Evolutionary conservation across 1,140 invertebrate genomes (phyloP).

Genomic region (Bombus soroeensis): DNA sequence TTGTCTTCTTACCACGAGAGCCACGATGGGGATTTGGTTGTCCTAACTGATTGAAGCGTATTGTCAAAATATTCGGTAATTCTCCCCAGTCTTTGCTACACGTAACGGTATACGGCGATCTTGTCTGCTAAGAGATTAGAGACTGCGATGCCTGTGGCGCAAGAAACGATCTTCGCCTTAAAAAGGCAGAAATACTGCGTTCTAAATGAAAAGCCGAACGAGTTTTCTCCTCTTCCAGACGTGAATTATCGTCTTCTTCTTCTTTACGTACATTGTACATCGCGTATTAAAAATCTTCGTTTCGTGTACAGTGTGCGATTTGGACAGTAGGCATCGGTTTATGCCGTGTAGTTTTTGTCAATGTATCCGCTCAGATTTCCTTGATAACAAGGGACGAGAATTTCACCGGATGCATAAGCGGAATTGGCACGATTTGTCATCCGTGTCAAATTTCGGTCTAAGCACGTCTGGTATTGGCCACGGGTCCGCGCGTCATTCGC

Average conservation of each 20-base stretch:
- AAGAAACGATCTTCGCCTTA: not conserved
- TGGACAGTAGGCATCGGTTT: not conserved
- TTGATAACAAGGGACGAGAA: not conserved
- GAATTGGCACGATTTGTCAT: slow-evolving; percentile 77
- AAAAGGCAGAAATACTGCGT: not conserved
- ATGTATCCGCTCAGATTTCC: no score
- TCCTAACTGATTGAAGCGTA: slow-evolving; percentile 12
- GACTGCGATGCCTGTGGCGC: not conserved
- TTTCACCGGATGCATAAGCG: not conserved
- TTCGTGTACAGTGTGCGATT: not conserved
- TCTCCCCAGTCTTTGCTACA: not conserved
- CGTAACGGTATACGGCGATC: not conserved
- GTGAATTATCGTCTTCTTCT: no score
- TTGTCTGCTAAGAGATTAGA: not conserved
- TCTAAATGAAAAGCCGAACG: not conserved
- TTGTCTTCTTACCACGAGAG: not conserved
- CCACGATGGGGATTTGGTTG: slow-evolving; percentile 14
- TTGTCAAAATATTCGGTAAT: slow-evolving; percentile 14
- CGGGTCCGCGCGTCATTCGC: slow-evolving; percentile 73
- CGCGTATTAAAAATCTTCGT: not conserved
- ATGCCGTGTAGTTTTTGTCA: not conserved
- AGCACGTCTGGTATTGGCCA: slow-evolving; percentile 78
- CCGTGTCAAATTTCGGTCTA: slow-evolving; percentile 79
- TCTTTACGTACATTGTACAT: not conserved
- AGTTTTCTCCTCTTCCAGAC: not conserved